phyloP scores from a whole-genome alignment of 2,888 invertebrate species.

The Lysandra coridon region DNA sequence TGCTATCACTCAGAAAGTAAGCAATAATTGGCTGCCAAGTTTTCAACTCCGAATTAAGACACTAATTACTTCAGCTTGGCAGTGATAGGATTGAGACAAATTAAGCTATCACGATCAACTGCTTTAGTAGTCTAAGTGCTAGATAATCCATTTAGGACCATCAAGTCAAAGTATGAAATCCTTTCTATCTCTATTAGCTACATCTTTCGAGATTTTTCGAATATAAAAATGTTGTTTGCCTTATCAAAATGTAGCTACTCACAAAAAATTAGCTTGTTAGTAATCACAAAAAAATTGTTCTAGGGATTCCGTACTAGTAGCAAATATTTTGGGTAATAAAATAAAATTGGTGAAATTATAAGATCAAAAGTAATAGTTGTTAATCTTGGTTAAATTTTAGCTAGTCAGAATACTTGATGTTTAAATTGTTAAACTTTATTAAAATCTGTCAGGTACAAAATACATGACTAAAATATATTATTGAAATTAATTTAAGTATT shows the following conservation, averaged over 20 bases:
- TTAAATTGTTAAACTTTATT: too few relatives aligned
- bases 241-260: too few relatives aligned
- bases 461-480: too few relatives aligned
- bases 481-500: background rate
- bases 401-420: too few relatives aligned
- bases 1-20: conserved; percentile 48
- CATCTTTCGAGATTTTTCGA: too few relatives aligned
- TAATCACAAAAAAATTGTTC: too few relatives aligned
- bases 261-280: too few relatives aligned
- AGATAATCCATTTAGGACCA: background rate
- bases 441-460: too few relatives aligned
- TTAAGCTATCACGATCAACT: background rate
- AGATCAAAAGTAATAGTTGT: background rate
- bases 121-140: background rate
- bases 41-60: conserved; percentile 59
- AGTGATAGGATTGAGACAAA: conserved; percentile 24
- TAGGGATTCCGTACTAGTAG: background rate
- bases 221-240: too few relatives aligned
- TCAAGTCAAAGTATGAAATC: too few relatives aligned
- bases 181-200: too few relatives aligned
- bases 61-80: conserved; percentile 33
- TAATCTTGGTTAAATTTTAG: background rate
- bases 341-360: background rate
- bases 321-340: background rate
- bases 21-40: conserved; percentile 69